A percentile compares a stretch with the other conserved stretches of the same genome.
phyloP scores from a whole-genome alignment of 1,140 invertebrate species.

The Globodera ellingtonae region DNA sequence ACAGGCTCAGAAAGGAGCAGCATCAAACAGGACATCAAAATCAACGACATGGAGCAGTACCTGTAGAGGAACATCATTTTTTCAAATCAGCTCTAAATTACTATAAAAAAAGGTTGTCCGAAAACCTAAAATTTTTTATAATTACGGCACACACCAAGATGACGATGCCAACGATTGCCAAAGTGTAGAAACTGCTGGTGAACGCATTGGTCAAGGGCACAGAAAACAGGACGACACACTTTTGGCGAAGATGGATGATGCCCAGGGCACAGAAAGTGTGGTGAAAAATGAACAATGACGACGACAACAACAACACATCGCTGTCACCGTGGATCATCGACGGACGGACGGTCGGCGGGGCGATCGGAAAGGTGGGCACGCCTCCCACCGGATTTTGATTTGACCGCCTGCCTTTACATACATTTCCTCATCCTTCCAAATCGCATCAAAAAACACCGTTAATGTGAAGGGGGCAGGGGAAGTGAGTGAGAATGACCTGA shows the following conservation, averaged over 20 bases:
- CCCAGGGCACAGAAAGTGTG: neutral
- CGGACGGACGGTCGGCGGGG: too few relatives aligned
- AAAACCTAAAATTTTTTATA: too few relatives aligned
- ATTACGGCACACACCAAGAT: neutral
- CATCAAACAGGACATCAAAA: neutral
- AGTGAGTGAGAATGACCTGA: neutral
- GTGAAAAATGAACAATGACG: neutral
- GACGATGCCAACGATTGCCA: neutral
- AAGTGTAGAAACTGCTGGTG: neutral
- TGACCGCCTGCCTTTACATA: too few relatives aligned
- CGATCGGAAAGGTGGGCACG: too few relatives aligned
- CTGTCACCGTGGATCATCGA: neutral
- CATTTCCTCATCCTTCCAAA: neutral
- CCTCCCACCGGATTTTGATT: too few relatives aligned
- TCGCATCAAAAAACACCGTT: neutral
- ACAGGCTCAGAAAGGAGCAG: neutral
- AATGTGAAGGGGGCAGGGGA: neutral
- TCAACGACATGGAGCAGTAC: neutral
- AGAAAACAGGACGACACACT: neutral
- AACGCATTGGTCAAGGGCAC: neutral
- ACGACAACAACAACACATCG: neutral
- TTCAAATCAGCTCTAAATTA: too few relatives aligned
- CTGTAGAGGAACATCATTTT: too few relatives aligned
- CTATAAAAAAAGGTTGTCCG: too few relatives aligned
- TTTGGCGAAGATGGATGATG: neutral